Percentiles rank a stretch among this genome's conserved stretches.
Evolutionary conservation across 35 echinoderm and acorn worm genomes (phyloP).

Genomic region (Apostichopus parvimensis): DNA sequence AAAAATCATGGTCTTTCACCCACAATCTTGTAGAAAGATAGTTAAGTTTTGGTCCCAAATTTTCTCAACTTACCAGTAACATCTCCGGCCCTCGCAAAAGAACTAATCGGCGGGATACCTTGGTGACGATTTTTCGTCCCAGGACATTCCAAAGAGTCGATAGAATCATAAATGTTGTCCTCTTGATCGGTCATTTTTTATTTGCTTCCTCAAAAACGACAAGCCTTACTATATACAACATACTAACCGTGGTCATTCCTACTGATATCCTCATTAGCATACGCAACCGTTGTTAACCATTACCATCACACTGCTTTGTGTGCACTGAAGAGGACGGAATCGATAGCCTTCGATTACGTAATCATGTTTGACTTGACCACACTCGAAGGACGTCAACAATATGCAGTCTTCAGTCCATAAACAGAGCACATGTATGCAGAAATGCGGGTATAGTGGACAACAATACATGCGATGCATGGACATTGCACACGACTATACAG

Average conservation of each 20-base stretch:
- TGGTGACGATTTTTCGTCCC: constrained; percentile 2
- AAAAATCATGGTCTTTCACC: background rate
- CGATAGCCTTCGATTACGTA: constrained; percentile 44
- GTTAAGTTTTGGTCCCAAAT: background rate
- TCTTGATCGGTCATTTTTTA: constrained; percentile 24
- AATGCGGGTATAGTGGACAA: too few species aligned
- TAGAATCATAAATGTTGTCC: constrained; percentile 25
- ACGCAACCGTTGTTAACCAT: constrained; percentile 4
- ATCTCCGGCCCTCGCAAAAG: constrained; percentile 7
- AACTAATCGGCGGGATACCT: constrained; percentile 35
- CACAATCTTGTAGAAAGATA: background rate
- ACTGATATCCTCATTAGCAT: constrained; percentile 15
- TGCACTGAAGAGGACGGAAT: background rate
- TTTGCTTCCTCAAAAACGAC: background rate
- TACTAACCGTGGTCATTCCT: constrained; percentile 10
- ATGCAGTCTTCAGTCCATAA: background rate
- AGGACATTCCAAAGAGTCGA: constrained; percentile 18
- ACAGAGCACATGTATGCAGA: background rate
- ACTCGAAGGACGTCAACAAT: background rate
- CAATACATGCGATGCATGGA: too few species aligned
- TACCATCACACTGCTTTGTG: background rate
- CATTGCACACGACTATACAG: too few species aligned
- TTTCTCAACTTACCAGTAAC: constrained; percentile 23
- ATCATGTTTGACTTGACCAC: constrained; percentile 38
- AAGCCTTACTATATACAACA: background rate